A percentile compares a stretch with the other conserved stretches of the same genome.
Evolutionary conservation across 1,140 invertebrate genomes (phyloP).

Genomic region (Drosophila parabipectinata): DNA sequence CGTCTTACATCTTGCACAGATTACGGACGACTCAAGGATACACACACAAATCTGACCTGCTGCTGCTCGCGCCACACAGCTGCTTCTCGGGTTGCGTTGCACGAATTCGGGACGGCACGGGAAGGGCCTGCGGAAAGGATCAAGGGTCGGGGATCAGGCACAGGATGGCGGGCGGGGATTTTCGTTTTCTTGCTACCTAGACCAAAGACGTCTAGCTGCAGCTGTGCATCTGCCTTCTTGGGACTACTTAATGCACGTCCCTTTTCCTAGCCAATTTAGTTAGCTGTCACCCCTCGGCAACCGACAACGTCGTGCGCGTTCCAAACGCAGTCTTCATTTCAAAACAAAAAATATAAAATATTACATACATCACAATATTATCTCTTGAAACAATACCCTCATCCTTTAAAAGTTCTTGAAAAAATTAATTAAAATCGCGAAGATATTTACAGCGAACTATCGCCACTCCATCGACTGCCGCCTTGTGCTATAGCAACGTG

Average conservation of each 20-base stretch:
- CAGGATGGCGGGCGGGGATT: slow-evolving; percentile 28
- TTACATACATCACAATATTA: neutral
- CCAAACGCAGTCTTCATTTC: slow-evolving; percentile 55
- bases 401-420: neutral
- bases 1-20: neutral
- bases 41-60: slow-evolving; percentile 66
- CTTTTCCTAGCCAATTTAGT: slow-evolving; percentile 58
- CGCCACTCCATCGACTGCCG: slow-evolving; percentile 56
- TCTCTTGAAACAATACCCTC: too few relatives aligned
- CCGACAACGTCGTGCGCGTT: slow-evolving; percentile 72
- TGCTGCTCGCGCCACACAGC: slow-evolving; percentile 54
- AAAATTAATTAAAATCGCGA: neutral
- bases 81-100: slow-evolving; percentile 47
- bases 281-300: slow-evolving; percentile 51
- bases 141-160: slow-evolving; percentile 53
- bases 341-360: slow-evolving; percentile 16
- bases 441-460: slow-evolving; percentile 50
- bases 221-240: slow-evolving; percentile 45
- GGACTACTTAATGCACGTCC: slow-evolving; percentile 68
- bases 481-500: slow-evolving; percentile 60
- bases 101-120: slow-evolving; percentile 51
- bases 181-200: slow-evolving; percentile 27
- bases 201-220: slow-evolving; percentile 56
- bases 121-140: slow-evolving; percentile 17
- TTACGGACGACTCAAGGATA: slow-evolving; percentile 16